Base-by-base conservation (phyloP, 1,140 invertebrate genomes). In the Pemphigus obesinymphae region DNA sequence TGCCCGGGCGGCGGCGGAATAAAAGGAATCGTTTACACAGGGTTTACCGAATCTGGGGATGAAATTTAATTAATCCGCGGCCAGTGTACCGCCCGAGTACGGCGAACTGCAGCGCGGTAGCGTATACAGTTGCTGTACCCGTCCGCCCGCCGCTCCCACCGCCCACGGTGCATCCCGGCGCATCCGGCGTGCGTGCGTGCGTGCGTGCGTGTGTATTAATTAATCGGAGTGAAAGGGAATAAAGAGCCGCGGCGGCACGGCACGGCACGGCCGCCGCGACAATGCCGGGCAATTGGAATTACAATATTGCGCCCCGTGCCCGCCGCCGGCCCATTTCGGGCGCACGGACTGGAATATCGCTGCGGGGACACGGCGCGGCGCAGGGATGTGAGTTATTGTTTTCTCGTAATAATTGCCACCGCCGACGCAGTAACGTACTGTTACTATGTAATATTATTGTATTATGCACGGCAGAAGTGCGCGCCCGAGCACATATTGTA, bases 21-120 rank as follows among this genome's bases (percentile, higher is more conserved):
- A 78, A 78, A 78, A 78, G 75, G 75, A 78, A 78, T 61, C 34
- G 75, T 78, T 78, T 58, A 43, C 75, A 78, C 50, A 43, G 73
- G 55, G 50, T 61, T 78, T 26, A 29, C 75, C 55, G 37, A 61
- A 58, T 78, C 53, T 61, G 75, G 53, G 53, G 53, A 78, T 61
- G 50, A 58, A 78, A 78, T 78, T 78, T 78, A 78, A 78, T 78
- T 78, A 78, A 78, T 78, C 50, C 55, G 75, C 75, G 55, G 48
- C 6, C 34, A 31, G 53, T 23, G 17, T 26, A n/a, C 17, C n/a
- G 11, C 4, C 37, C 37, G 10, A 4, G 37, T 40, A 40, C 37
- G 10, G 37, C 10, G 37, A 40, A 4, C 4, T 40, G 10, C 37
- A 40, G 37, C 10, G 37, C 10, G 37, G 4, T 10, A 5, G 34